Evolutionary conservation across 2,888 invertebrate genomes (phyloP), one percentile per base, ranked within the genome.

Genomic region (Muscina levida): DNA sequence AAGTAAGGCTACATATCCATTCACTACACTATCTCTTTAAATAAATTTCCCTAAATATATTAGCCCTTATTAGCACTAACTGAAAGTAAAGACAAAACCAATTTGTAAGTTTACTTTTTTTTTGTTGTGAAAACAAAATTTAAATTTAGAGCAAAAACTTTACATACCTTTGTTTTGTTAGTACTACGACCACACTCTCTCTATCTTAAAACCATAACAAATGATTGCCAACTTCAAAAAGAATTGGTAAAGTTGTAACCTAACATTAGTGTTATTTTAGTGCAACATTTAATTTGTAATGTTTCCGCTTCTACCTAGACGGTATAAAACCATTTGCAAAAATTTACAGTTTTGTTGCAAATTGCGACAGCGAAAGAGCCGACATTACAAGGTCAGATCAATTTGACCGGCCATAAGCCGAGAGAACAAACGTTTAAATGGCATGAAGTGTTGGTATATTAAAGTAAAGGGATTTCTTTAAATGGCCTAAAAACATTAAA

Each of bases 91-190:
- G n/a, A n/a, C n/a, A n/a, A n/a, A n/a, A n/a, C n/a, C n/a, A n/a
- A n/a, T n/a, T n/a, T n/a, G n/a, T n/a, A n/a, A n/a, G n/a, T n/a
- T n/a, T n/a, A n/a, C n/a, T n/a, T 46, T 66, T 65, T 11, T 13
- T 31, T 39, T n/a, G 11, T 57, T 67, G 66, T 48, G 8, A 8
- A 48, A 74, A n/a, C 19, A 56, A 66, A 66, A 11, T 66, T 67
- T 1, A 22, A 67, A 67, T 67, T n/a, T 74, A 19, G 73, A 65
- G 2, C 73, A 66, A 48, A 59, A 72, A 59, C 53, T 70, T 56
- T 10, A 59, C 57, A 62, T 11, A 57, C n/a, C 0, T 4, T n/a
- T n/a, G n/a, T n/a, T n/a, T n/a, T n/a, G n/a, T n/a, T n/a, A n/a
- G n/a, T n/a, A n/a, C n/a, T n/a, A n/a, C n/a, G n/a, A n/a, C n/a